Evolutionary conservation across 2,113 vertebrate species (phyloP).

Genomic region (Sitta europaea): DNA sequence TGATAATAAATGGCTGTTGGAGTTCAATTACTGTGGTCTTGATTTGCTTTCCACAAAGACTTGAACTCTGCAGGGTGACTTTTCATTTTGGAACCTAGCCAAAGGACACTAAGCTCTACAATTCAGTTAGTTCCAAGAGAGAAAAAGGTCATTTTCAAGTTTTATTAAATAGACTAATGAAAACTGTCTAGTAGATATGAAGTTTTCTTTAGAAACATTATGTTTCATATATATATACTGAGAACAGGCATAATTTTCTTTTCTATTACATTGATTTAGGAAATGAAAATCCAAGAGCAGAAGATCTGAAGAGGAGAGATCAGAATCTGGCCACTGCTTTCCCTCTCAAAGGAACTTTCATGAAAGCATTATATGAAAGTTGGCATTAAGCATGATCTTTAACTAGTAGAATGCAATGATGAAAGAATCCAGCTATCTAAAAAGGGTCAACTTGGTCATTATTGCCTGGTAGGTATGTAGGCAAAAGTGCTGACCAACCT

Average conservation of each 20-base stretch:
- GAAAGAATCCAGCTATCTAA: slow-evolving; percentile 19
- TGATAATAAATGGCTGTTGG: not conserved
- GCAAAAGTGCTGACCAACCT: slow-evolving; percentile 23
- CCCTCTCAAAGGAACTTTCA: slow-evolving; percentile 38
- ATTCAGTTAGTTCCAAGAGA: not conserved
- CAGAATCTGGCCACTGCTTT: slow-evolving; percentile 42
- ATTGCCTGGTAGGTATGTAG: not conserved
- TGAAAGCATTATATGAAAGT: slow-evolving; percentile 37
- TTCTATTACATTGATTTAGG: not conserved
- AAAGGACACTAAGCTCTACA: slow-evolving; percentile 22
- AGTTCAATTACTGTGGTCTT: not conserved
- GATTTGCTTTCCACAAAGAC: not conserved
- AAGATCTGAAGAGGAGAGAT: slow-evolving; percentile 45
- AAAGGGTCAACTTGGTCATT: slow-evolving; percentile 23
- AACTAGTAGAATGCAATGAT: not conserved
- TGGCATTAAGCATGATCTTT: not conserved
- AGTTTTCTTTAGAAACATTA: slow-evolving; percentile 31
- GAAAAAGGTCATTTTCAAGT: not conserved
- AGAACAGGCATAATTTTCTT: not conserved
- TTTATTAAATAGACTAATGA: slow-evolving; percentile 27
- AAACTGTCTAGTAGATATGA: not conserved
- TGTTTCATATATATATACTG: not conserved
- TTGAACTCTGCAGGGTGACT: slow-evolving; percentile 37
- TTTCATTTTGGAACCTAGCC: slow-evolving; percentile 4
- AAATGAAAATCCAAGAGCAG: slow-evolving; percentile 28